Evolutionary conservation across 2,113 vertebrate species (phyloP).

Genomic region (Plotosus lineatus): DNA sequence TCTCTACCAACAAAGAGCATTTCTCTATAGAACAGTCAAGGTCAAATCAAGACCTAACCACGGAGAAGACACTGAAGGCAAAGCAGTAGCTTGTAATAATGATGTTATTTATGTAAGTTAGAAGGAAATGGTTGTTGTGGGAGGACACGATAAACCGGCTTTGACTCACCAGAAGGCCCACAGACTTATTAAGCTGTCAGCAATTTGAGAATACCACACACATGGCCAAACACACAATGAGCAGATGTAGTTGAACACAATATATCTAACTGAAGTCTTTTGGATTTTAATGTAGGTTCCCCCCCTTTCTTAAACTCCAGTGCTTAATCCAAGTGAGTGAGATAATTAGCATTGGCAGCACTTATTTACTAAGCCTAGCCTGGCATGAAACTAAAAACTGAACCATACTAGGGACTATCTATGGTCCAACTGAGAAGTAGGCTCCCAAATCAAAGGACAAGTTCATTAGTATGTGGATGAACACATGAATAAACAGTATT

Average conservation of each 20-base stretch:
- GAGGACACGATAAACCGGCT: constrained; percentile 17
- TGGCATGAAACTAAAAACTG: neutral
- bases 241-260: neutral
- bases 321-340: neutral
- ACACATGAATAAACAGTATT: neutral
- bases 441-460: neutral
- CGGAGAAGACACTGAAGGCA: neutral
- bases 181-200: constrained; percentile 19
- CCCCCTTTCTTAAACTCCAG: neutral
- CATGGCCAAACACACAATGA: constrained; percentile 17
- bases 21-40: neutral
- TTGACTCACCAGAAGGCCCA: constrained; percentile 18
- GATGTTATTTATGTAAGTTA: constrained; percentile 4
- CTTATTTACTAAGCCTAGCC: constrained; percentile 12
- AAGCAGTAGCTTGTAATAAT: constrained; percentile 22
- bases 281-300: neutral
- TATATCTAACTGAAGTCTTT: neutral
- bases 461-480: neutral
- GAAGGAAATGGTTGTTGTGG: neutral
- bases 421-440: neutral
- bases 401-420: neutral
- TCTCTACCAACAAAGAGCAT: neutral
- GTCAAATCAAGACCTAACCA: neutral
- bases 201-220: constrained; percentile 16
- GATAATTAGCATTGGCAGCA: neutral